phyloP scores from a whole-genome alignment of 64 coral and sea anemone species.

The Pachyseris speciosa region DNA sequence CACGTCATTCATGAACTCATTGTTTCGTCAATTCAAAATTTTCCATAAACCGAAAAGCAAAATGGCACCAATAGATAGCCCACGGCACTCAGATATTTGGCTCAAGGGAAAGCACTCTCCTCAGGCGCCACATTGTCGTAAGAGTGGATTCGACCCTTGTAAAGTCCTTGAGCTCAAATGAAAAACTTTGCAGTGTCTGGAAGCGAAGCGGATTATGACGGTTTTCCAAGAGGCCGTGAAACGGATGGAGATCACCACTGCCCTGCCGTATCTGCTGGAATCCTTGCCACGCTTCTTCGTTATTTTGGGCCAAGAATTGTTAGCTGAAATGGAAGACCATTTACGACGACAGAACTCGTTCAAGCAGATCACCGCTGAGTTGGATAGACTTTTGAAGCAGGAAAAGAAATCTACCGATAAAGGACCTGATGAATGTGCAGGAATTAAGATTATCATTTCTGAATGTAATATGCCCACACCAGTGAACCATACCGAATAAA shows the following conservation, averaged over 20 bases:
- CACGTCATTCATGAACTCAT: not conserved
- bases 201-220: conserved; percentile 67
- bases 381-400: not conserved
- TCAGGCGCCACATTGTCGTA: not conserved
- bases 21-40: not conserved
- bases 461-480: too few relatives aligned
- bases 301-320: conserved; percentile 45
- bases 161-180: conserved; percentile 60
- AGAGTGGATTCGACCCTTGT: conserved; percentile 14
- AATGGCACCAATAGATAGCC: conserved; percentile 31
- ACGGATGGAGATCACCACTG: conserved; percentile 59
- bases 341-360: conserved; percentile 11
- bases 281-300: conserved; percentile 58
- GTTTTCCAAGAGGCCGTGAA: conserved; percentile 68
- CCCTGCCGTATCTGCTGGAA: conserved; percentile 34
- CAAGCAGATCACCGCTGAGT: not conserved
- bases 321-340: conserved; percentile 16
- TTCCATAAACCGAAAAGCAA: not conserved
- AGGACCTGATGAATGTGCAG: not conserved
- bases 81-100: not conserved
- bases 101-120: not conserved
- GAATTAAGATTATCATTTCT: not conserved
- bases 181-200: conserved; percentile 59
- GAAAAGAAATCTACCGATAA: not conserved
- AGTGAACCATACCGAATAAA: too few relatives aligned